Conservation (phyloP, 2,888 invertebrate genomes). For the Latrodectus hesperus region DNA sequence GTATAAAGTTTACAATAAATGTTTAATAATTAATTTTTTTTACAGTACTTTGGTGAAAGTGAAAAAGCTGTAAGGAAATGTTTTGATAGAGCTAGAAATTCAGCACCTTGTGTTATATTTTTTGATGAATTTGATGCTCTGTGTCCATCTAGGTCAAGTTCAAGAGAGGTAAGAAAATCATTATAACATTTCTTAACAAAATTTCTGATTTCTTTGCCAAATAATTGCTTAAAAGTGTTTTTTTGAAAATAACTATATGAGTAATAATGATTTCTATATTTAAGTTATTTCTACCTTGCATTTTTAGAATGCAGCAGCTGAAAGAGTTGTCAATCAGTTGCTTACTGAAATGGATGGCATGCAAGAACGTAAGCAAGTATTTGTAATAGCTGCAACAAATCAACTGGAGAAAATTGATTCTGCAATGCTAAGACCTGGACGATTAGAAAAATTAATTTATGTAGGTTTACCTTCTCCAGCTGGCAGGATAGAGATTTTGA, state of each 20-base stretch:
- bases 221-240: background rate
- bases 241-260: background rate
- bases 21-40: slow-evolving; percentile 47
- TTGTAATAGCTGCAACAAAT: slow-evolving; percentile 96
- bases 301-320: slow-evolving; percentile 81
- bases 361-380: slow-evolving; percentile 92
- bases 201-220: background rate
- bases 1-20: no score
- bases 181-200: background rate
- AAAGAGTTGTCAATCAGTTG: slow-evolving; percentile 95
- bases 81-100: slow-evolving; percentile 94
- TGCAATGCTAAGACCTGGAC: slow-evolving; percentile 91
- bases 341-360: slow-evolving; percentile 99
- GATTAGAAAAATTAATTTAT: slow-evolving; percentile 91
- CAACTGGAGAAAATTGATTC: slow-evolving; percentile 97
- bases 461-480: slow-evolving; percentile 88
- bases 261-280: background rate
- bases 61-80: slow-evolving; percentile 97
- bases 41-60: slow-evolving; percentile 96
- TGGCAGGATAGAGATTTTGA: slow-evolving; percentile 91
- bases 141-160: slow-evolving; percentile 90
- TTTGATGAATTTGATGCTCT: slow-evolving; percentile 98
- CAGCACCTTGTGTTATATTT: slow-evolving; percentile 98
- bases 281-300: background rate
- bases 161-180: slow-evolving; percentile 79